Base-by-base conservation (phyloP, 1,140 invertebrate genomes). In the Caerostris extrusa region DNA sequence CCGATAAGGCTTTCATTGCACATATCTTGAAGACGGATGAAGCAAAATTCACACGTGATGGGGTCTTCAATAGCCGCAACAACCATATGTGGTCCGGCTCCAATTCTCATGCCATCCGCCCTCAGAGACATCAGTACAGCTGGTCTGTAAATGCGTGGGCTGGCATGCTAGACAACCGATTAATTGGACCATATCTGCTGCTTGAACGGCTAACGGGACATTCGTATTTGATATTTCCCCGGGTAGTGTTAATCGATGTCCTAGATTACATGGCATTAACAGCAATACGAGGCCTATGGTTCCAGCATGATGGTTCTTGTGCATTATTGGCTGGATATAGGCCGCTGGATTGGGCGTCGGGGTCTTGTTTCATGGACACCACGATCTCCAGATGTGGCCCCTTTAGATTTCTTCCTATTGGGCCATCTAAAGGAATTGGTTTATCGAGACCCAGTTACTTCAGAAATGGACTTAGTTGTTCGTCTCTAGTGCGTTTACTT, bases 1-100 rank as follows among this genome's bases (percentile, higher is more conserved):
- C 50, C 17, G 50, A 67, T 89, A 89, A 69, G 53, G 34, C n/a
- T 87, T 87, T 87, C 58, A 87, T 87, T 64, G n/a, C n/a, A 60
- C 8, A 64, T 12, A 87, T 64, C 19, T 14, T 87, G 60, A 7
- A 34, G 57, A 87, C 7, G 6, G 60, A 67, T 86, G 85, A 87
- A 87, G 2, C 60, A 64, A 10, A 3, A 4, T 87, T 87, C 60
- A 60, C 12, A 34, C 10, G 57, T 87, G 61, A 55, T 14, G 14
- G 34, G 50, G 60, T 55, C n/a, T 55, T 71, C 50, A 69, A 56
- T 61, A 58, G 8, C 56, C 87, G 56, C 53, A 89, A 57, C 0
- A 56, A 14, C 14, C 64, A 89, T 89, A 69, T 71, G 34, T 57
- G 64, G 34, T 53, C 14, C 34, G 12, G 12, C 4, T 34, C 6